Base-by-base conservation (phyloP, 2,797 vertebrate species). In the Sparidentex hasta region DNA sequence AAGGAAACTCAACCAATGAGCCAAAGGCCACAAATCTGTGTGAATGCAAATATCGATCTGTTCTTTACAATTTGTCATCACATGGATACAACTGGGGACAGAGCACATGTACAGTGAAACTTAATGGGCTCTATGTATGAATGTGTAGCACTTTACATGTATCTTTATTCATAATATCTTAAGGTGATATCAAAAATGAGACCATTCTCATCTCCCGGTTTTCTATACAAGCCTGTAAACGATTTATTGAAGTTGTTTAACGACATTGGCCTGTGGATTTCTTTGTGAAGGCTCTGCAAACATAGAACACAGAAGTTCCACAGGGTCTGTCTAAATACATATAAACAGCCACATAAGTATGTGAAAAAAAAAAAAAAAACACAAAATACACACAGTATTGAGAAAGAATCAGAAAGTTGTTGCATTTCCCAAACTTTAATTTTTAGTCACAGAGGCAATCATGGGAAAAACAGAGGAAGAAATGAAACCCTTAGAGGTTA, bases 351-450 rank as follows among this genome's bases (percentile, higher is more conserved):
- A 55, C 25, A 33, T 38, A 38, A 38, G 9, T 38, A 9, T 38
- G 38, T 38, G 2, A 38, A 38, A 38, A 38, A 38, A 38, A 38
- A 38, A 9, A 38, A 38, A 38, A 38, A 1, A 11, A 27, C 3
- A 38, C 27, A 27, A 11, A 2, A 44, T 2, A 9, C 12, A 2
- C 8, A 20, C 11, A n/a, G 9, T 38, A 20, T 14, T n/a, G 8
- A 57, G 12, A 3, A 71, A 51, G 41, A 67, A 27, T 50, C 23
- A 47, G 33, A 64, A 33, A 11, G 1, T 14, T 23, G 11, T 8
- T 43, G 62, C 38, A 51, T 80, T 88, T 67, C 43, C 33, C 41
- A 62, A 65, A 81, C 57, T 76, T 69, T 88, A 80, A 75, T 64
- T 63, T 69, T 80, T 64, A 73, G 48, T 84, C 61, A 82, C 73